Conservation (phyloP, 2,797 vertebrate species). For the Lithobates pipiens region DNA sequence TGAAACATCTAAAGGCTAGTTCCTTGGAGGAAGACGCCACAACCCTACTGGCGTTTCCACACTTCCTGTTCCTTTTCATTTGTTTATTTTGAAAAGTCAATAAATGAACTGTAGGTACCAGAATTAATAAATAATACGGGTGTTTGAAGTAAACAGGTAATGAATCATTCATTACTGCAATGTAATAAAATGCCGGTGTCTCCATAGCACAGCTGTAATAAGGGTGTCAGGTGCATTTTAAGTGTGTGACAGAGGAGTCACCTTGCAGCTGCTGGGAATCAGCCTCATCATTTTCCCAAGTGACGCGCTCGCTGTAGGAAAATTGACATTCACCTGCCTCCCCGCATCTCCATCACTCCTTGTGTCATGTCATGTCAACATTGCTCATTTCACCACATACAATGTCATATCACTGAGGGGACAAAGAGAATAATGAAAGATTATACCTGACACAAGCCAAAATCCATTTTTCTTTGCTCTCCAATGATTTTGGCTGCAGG, state of each 20-base stretch:
- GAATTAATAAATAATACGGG: background rate
- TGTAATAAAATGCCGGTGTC: conserved; percentile 15
- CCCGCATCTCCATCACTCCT: background rate
- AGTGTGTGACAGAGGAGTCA: conserved; percentile 11
- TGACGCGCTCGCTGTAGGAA: background rate
- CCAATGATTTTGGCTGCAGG: background rate
- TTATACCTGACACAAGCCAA: background rate
- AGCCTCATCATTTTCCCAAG: background rate
- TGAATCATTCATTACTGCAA: background rate
- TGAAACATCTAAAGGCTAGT: too few species aligned
- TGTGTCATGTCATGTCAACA: background rate
- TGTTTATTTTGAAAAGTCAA: background rate
- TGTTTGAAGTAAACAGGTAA: conserved; percentile 18
- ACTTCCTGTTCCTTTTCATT: background rate
- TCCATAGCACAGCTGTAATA: conserved; percentile 10
- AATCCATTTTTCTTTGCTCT: background rate
- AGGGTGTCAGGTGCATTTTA: conserved; percentile 28
- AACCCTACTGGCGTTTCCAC: too few species aligned
- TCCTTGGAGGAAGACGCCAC: too few species aligned
- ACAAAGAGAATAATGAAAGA: background rate
- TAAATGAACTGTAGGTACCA: background rate
- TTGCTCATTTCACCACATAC: background rate
- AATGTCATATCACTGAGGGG: background rate
- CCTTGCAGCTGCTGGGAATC: conserved; percentile 9
- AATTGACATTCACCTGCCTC: conserved; percentile 14